These are phyloP conservation scores for Wiebesia pumilae DNA, from an alignment of 1,140 invertebrate genomes.

Conservation along the genomic window DNA sequence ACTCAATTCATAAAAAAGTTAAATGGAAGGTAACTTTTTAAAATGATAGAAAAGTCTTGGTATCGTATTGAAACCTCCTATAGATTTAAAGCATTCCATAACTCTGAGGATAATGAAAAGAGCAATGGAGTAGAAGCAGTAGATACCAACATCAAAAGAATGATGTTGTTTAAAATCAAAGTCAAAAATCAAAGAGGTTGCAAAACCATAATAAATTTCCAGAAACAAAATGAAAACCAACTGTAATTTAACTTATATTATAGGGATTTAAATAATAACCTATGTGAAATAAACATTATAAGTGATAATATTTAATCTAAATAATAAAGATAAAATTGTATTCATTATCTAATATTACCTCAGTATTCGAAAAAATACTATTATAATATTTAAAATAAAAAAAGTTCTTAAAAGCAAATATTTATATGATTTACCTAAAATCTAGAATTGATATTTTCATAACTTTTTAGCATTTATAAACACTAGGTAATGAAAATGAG, in stretches of 20 bases:
- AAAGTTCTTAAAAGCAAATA: no score
- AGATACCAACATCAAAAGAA: not conserved
- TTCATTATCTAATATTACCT: no score
- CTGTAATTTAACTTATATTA: not conserved
- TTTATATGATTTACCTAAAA: no score
- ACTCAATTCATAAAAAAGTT: not conserved
- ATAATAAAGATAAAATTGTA: no score
- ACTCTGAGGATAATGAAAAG: conserved; percentile 1
- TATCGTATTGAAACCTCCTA: not conserved
- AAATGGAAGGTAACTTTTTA: not conserved
- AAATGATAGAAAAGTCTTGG: not conserved
- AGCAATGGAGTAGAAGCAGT: conserved; percentile 1
- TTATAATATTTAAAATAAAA: no score
- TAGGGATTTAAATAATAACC: not conserved
- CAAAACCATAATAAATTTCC: not conserved
- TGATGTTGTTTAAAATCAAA: no score
- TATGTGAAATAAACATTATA: not conserved
- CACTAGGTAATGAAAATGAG: no score
- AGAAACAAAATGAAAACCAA: not conserved
- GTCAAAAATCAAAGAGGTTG: conserved; percentile 4
- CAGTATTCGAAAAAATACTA: no score
- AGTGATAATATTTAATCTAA: no score
- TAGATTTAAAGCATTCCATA: not conserved
- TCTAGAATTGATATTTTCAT: no score
- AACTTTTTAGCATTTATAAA: no score